phyloP scores from a whole-genome alignment of 2,888 invertebrate species.

The Steromphala cineraria region DNA sequence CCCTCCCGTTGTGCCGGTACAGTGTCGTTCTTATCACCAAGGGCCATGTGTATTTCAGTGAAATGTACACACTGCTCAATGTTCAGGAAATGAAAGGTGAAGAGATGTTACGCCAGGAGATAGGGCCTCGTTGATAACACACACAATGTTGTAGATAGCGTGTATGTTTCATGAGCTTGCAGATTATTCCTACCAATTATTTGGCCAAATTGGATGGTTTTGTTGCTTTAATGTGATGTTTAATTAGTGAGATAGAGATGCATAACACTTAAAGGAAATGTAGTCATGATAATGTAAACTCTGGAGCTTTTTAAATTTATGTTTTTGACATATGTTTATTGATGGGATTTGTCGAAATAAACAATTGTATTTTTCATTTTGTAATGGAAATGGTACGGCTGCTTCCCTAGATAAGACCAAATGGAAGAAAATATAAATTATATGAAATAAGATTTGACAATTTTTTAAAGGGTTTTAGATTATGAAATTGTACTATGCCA shows the following conservation, averaged over 20 bases:
- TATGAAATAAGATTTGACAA: too few species aligned
- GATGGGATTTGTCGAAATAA: too few species aligned
- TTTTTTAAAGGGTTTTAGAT: too few species aligned
- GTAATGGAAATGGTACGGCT: too few species aligned
- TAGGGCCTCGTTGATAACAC: constrained; percentile 3
- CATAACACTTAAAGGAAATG: too few species aligned
- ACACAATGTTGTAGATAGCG: not conserved
- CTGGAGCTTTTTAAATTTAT: too few species aligned
- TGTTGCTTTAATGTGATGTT: not conserved
- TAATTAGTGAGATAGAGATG: not conserved
- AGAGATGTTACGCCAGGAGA: not conserved
- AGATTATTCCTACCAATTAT: constrained; percentile 3
- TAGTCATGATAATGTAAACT: too few species aligned
- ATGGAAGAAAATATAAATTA: too few species aligned
- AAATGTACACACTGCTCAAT: not conserved
- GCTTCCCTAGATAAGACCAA: too few species aligned
- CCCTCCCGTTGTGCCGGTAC: not conserved
- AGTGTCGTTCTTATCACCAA: not conserved
- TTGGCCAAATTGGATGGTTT: not conserved
- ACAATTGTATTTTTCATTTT: too few species aligned
- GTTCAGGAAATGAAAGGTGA: constrained; percentile 10
- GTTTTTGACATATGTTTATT: too few species aligned
- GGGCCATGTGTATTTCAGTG: constrained; percentile 8
- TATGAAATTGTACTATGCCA: too few species aligned
- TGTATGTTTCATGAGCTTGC: not conserved